Evolutionary conservation across 2,888 invertebrate species (phyloP), one percentile per base, ranked within the genome.

Genomic region (Aquatica leii): DNA sequence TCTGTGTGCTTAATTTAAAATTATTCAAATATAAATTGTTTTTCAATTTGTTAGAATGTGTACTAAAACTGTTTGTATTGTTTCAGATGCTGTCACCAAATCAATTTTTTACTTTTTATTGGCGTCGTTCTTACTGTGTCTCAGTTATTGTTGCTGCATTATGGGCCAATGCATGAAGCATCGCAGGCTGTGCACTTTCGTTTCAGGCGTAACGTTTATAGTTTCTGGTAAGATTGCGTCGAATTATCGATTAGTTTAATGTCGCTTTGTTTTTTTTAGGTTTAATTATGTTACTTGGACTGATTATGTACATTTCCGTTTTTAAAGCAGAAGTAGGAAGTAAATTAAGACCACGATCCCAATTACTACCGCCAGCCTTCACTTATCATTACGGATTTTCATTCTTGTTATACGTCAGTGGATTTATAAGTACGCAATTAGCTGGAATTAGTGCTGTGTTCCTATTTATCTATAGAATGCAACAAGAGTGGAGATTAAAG

Each of bases 301-400:
- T 95, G 80, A 93, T 95, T 76, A 93, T 95, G 86, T 95, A 95
- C 86, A 94, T 95, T 84, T 94, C 95, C 59, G 90, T 94, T 76
- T 91, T 95, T 80, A 95, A 95, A 82, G 91, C 94, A 8, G 95
- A 95, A 86, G 88, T 95, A 48, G 94, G 94, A 46, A 90, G 91
- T 76, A 95, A 95, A 82, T 84, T 95, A 62, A 87, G 93, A 65
- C 90, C 94, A 63, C 88, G 90, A 77, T 92, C 93, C 15, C 86
- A 90, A 54, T 87, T 92, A 63, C 89, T 92, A 76, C 90, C 90
- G 40, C 90, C 94, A 0, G 84, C 90, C 56, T 93, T 95, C 85
- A 92, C 90, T 61, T 94, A 94, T 81, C 88, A 88, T 75, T 95
- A 95, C 80, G 95, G 95, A 51, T 94, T 91, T 82, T 94, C 94